Evolutionary conservation across 2,113 vertebrate genomes (phyloP).

Genomic region (Tylochromis polylepis): DNA sequence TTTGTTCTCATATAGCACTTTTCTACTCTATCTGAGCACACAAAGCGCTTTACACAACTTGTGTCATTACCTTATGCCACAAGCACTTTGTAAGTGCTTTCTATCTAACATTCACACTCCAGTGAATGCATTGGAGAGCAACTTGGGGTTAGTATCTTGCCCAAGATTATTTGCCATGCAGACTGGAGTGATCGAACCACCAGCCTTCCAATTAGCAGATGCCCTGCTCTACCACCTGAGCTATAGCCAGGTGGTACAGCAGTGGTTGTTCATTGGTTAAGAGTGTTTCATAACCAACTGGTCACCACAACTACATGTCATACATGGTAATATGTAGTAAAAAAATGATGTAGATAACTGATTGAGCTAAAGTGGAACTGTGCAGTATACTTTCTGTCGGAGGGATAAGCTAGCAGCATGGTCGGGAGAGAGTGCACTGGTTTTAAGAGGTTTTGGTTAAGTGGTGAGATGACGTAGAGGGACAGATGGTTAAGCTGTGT

Average conservation of each 20-base stretch:
- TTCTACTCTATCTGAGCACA: too few species aligned
- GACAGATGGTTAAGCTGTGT: not conserved
- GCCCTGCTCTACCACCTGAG: too few species aligned
- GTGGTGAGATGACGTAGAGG: not conserved
- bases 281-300: not conserved
- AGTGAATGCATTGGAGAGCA: fast-evolving
- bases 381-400: not conserved
- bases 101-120: not conserved
- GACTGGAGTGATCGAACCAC: not conserved
- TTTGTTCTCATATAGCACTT: not conserved
- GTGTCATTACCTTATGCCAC: not conserved
- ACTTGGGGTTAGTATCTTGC: not conserved
- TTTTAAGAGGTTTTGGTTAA: not conserved
- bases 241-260: not conserved
- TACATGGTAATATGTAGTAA: not conserved
- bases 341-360: not conserved
- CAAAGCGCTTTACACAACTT: too few species aligned
- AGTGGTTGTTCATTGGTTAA: not conserved
- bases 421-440: not conserved
- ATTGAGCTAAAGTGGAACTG: not conserved
- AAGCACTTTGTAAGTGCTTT: not conserved
- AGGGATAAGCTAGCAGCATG: not conserved
- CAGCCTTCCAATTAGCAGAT: too few species aligned
- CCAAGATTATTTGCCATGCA: not conserved
- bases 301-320: not conserved